These are phyloP conservation scores for Apotomis turbidana DNA, from an alignment of 2,888 invertebrate genomes.

Conservation along the genomic window DNA sequence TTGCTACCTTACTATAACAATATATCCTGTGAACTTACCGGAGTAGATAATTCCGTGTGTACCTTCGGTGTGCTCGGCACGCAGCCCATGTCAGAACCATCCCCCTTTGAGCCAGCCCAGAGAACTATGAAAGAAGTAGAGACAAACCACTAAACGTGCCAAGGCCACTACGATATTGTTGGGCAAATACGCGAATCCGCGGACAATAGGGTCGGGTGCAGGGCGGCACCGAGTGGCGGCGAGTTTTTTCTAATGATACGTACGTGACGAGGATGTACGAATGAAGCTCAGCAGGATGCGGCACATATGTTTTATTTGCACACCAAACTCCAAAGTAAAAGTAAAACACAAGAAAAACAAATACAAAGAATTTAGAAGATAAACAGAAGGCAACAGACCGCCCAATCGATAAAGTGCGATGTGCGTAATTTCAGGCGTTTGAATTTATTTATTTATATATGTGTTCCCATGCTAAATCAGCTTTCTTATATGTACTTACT, in stretches of 20 bases:
- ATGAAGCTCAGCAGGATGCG: constrained; percentile 2
- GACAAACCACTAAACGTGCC: constrained; percentile 53
- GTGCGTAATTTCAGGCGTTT: too few species aligned
- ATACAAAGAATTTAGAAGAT: too few species aligned
- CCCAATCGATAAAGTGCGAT: too few species aligned
- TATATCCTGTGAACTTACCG: constrained; percentile 51
- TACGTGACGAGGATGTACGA: constrained; percentile 37
- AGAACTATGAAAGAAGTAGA: constrained; percentile 6
- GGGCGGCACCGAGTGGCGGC: constrained; percentile 54
- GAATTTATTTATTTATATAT: too few species aligned
- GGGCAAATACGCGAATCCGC: constrained; percentile 51
- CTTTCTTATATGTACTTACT: too few species aligned
- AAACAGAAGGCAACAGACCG: too few species aligned
- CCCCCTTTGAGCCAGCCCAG: constrained; percentile 32
- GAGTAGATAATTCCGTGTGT: constrained; percentile 50
- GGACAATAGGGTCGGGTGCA: constrained; percentile 61
- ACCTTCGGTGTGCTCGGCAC: constrained; percentile 63
- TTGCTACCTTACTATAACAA: too few species aligned
- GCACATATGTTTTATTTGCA: neutral
- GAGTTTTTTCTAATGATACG: constrained; percentile 41
- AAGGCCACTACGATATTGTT: constrained; percentile 57
- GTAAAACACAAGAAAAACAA: too few species aligned
- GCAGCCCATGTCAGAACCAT: constrained; percentile 71
- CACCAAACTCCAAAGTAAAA: too few species aligned
- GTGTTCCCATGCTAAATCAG: too few species aligned